A percentile compares a stretch with the other conserved stretches of the same genome.
Conservation (phyloP, 2,888 invertebrate genomes). For the Diarsia rubi region DNA sequence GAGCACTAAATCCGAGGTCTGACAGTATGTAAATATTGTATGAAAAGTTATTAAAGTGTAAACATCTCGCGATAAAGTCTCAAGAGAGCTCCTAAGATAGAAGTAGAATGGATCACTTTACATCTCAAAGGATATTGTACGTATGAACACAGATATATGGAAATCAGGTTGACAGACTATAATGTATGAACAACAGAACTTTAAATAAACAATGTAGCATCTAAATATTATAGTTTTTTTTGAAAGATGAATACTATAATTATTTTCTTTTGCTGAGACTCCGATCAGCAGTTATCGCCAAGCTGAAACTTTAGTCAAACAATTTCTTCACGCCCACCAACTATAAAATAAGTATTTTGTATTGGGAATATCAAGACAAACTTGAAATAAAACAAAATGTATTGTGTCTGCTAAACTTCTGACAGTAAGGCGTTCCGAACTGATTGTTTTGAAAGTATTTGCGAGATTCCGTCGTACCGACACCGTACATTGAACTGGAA, state of each 20-base stretch:
- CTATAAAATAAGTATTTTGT: background rate
- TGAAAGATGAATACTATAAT: background rate
- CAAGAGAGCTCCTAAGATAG: constrained; percentile 24
- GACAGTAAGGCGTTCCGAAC: background rate
- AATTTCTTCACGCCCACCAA: background rate
- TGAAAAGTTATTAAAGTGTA: constrained; percentile 26
- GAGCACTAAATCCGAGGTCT: background rate
- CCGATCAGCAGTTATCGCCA: background rate
- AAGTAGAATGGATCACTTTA: constrained; percentile 38
- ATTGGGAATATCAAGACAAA: background rate
- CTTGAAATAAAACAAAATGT: background rate
- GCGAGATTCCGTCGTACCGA: background rate
- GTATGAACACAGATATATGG: constrained; percentile 21
- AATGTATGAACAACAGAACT: background rate
- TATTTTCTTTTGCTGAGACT: background rate
- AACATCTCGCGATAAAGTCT: constrained; percentile 14
- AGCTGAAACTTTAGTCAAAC: background rate
- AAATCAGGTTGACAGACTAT: background rate
- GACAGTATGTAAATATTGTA: background rate
- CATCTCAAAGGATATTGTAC: constrained; percentile 10
- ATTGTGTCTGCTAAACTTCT: background rate
- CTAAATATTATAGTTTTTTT: background rate
- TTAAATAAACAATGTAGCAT: background rate
- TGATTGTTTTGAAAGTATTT: background rate
- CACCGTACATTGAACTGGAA: background rate